Evolutionary conservation across 1,140 invertebrate species (phyloP).

Genomic region (Hylaeus anthracinus): DNA sequence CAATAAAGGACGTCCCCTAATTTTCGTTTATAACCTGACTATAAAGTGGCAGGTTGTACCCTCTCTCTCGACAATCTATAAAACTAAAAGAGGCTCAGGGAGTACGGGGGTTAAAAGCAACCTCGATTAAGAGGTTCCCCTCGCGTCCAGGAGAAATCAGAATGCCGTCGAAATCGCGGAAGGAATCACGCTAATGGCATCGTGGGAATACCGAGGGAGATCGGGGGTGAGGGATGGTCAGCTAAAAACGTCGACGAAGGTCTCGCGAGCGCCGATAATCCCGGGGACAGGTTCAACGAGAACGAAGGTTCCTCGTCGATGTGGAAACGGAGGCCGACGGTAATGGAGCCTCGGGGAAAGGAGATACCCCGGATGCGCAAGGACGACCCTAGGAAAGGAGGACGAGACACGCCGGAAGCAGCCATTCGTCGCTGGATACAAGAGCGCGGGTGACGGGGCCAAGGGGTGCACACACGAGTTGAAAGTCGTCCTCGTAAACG

Average conservation of each 20-base stretch:
- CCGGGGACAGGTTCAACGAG: slow-evolving; percentile 8
- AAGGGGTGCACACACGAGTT: too few species aligned
- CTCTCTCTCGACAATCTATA: too few species aligned
- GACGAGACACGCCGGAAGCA: slow-evolving; percentile 26
- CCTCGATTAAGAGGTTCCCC: background rate
- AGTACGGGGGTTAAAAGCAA: background rate
- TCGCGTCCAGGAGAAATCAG: background rate
- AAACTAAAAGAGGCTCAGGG: too few species aligned
- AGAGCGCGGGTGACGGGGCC: too few species aligned
- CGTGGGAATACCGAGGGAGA: background rate
- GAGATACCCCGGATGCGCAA: background rate
- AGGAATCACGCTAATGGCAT: slow-evolving; percentile 2
- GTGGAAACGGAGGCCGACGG: background rate
- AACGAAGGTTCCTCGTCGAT: slow-evolving; percentile 1
- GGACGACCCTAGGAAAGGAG: slow-evolving; percentile 24
- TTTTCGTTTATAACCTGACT: too few species aligned
- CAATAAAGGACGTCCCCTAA: too few species aligned
- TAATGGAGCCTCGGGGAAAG: slow-evolving; percentile 21
- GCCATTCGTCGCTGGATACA: slow-evolving; percentile 23
- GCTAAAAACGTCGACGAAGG: slow-evolving; percentile 5
- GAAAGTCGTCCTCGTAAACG: background rate
- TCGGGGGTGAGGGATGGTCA: background rate
- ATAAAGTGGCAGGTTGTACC: too few species aligned
- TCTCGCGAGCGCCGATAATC: slow-evolving; percentile 1
- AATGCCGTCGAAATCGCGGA: background rate